Conservation (phyloP, 2,113 vertebrate genomes). For the Chlorodrepanis virens region DNA sequence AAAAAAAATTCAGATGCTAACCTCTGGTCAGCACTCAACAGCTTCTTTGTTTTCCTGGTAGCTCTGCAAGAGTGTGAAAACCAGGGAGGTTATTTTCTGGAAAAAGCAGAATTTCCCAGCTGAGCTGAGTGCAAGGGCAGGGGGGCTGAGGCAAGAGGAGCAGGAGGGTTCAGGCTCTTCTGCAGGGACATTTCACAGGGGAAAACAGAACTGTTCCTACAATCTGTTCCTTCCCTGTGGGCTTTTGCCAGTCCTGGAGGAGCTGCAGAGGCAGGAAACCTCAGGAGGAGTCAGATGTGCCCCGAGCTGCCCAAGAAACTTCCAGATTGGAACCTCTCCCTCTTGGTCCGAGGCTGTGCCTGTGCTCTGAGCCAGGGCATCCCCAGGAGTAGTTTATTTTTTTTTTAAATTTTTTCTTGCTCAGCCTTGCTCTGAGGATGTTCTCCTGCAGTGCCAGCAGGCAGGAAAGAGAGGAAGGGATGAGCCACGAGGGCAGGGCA, state of each 20-base stretch:
- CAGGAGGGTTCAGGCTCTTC: neutral
- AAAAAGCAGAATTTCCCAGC: neutral
- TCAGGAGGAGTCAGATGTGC: neutral
- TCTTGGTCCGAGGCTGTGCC: neutral
- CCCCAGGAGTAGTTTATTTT: neutral
- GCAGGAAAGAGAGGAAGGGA: neutral
- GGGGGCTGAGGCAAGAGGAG: neutral
- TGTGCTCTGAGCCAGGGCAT: neutral
- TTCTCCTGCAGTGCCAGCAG: neutral
- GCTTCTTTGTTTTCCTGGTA: neutral
- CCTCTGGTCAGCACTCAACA: neutral
- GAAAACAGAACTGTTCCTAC: neutral
- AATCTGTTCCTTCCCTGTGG: neutral
- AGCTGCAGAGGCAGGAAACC: neutral
- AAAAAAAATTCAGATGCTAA: neutral
- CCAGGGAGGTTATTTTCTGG: neutral
- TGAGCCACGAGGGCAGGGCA: neutral
- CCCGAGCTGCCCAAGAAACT: neutral
- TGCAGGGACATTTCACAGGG: rapidly evolving
- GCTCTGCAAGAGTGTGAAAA: neutral
- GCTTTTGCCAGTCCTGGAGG: neutral
- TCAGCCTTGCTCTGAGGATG: neutral
- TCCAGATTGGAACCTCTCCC: neutral
- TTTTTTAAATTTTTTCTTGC: neutral
- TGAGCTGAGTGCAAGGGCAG: neutral